Conservation (phyloP, 2,113 vertebrate species). For the Columba livia region DNA sequence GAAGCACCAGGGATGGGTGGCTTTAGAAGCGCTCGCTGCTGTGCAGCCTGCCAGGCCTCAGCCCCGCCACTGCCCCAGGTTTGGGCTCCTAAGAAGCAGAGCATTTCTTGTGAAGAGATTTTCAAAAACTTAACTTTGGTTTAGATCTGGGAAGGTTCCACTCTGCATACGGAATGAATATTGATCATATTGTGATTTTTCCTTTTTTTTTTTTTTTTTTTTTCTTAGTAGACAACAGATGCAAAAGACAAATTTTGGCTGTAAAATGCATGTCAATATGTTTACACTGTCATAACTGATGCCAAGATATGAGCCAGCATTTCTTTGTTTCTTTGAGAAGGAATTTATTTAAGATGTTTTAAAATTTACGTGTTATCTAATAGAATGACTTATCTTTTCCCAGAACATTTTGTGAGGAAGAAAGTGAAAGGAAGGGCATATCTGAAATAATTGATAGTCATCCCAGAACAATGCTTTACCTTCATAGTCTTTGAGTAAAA, state of each 20-base stretch:
- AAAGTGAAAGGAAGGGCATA: not conserved
- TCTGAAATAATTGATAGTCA: not conserved
- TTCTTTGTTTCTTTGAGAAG: slow-evolving; percentile 1
- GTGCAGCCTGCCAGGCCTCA: not conserved
- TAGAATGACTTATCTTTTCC: not conserved
- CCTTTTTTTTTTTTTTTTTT: not conserved
- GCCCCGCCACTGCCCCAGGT: not conserved
- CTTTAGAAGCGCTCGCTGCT: rapidly evolving
- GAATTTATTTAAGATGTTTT: not conserved
- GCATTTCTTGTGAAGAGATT: not conserved
- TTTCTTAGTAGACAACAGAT: not conserved
- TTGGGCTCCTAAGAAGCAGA: not conserved
- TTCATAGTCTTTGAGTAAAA: not conserved
- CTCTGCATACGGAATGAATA: not conserved
- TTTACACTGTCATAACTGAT: not conserved
- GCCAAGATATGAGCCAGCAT: not conserved
- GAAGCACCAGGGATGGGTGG: rapidly evolving
- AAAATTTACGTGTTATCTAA: not conserved
- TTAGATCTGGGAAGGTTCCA: not conserved
- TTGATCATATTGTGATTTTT: not conserved
- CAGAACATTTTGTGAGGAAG: not conserved
- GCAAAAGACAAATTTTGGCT: not conserved
- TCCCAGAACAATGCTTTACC: not conserved
- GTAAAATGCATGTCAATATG: not conserved
- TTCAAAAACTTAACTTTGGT: not conserved